Base-by-base conservation (phyloP, 2,888 invertebrate species). In the Amiota mariae region DNA sequence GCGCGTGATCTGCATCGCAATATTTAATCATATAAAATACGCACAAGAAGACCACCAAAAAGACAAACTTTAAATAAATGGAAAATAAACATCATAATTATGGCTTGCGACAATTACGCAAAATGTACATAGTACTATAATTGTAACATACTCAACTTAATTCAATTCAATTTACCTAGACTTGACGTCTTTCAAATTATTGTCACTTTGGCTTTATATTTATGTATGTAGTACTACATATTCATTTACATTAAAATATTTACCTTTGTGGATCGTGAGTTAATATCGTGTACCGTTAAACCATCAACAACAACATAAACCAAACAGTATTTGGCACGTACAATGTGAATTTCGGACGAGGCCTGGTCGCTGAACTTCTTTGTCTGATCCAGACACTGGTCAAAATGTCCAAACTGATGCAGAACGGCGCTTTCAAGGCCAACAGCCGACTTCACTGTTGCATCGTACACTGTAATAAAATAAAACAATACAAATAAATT, bases 371-470 rank as follows among this genome's bases (percentile, higher is more conserved):
- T 90, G 18, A 72, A 70, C 56, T 51, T 54, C 54, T 54, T 54
- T 13, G 54, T 54, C 54, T 54, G 12, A 59, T 87, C 80, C 13
- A 94, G 89, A 81, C 95, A 95, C 88, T 95, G 94, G 86, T 95
- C 94, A 84, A 93, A 95, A 88, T 95, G 94, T 0, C 95, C 95
- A 77, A 95, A 90, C 77, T 94, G 94, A 89, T 93, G 94, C 1
- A 92, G 91, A 12, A 93, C 92, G 2, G 94, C 94, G 78, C 92
- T 92, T 18, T 94, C 91, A 13, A 94, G 89, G 13, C 94, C 94
- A 79, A 92, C 91, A 0, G 94, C 93, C 54, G 93, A 92, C 87
- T 94, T 94, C 0, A 93, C 93, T 49, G 93, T 93, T 4, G 95
- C 92, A 82, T 95, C 95, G 87, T 94, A 94, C 92, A 94, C 95